Evolutionary conservation across 2,888 invertebrate genomes (phyloP).

Genomic region (Ommatoiulus sabulosus): DNA sequence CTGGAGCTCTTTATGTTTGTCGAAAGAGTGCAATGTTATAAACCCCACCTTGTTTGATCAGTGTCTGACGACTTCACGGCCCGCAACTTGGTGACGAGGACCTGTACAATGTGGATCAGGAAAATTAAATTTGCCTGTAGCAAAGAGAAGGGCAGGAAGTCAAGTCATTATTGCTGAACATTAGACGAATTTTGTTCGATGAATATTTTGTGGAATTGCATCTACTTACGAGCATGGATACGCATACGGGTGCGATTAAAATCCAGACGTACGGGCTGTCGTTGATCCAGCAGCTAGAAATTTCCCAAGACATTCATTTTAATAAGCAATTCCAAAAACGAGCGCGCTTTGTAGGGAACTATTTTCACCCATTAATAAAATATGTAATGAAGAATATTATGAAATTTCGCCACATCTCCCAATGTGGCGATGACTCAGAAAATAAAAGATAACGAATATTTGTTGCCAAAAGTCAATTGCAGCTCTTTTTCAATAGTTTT

Average conservation of each 20-base stretch:
- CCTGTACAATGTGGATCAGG: conserved; percentile 89
- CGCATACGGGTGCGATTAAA: conserved; percentile 81
- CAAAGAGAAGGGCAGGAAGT: not conserved
- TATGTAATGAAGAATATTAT: not conserved
- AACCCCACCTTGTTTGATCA: conserved; percentile 58
- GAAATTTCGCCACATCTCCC: too few species aligned
- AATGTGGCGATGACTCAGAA: too few species aligned
- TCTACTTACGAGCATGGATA: conserved; percentile 74
- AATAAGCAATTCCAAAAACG: conserved; percentile 68
- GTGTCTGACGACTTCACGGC: conserved; percentile 69
- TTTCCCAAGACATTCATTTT: not conserved
- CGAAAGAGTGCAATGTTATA: too few species aligned
- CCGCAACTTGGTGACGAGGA: conserved; percentile 83
- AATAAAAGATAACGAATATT: too few species aligned
- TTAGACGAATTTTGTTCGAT: not conserved
- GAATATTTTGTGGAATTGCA: not conserved
- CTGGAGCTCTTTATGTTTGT: too few species aligned
- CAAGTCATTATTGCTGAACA: not conserved
- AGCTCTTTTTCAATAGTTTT: too few species aligned
- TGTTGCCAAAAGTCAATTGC: too few species aligned
- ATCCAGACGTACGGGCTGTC: conserved; percentile 79
- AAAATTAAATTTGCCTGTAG: conserved; percentile 80
- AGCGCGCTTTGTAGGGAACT: not conserved
- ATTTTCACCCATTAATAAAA: not conserved
- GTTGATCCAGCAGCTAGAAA: conserved; percentile 80